Base-by-base conservation (phyloP, 2,113 vertebrate genomes). In the Corythornis vintsioides region DNA sequence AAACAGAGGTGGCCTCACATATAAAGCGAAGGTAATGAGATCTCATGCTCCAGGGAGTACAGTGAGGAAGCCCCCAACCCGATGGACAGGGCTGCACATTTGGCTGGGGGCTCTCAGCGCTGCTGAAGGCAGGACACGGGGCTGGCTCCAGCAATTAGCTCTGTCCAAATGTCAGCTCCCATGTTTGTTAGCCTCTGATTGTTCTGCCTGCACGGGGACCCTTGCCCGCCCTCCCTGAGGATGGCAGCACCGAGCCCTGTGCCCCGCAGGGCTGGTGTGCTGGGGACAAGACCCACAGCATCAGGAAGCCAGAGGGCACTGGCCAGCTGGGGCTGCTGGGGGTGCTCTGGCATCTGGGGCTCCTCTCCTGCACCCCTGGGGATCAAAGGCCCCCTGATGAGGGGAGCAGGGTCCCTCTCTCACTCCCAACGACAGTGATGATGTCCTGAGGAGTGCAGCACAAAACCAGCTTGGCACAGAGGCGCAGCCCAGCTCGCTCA, bases 11-110 rank as follows among this genome's bases (percentile, higher is more conserved):
- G 31, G 87, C 92, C 79, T 25, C 57, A 8, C 29, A 40, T 0
- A 3, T 64, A 26, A 45, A 40, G 73, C 3, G 7, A 82, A 48
- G 45, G 76, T 76, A 93, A 95, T 69, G 61, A 81, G 89, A 95
- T 94, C 94, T 94, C 95, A 88, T 22, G 94, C 96, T 93, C 81
- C 76, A 84, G 70, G 89, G 82, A 93, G 24, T 70, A 38, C 6
- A 19, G 40, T 3, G 3, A 60, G 79, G 76, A 35, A 86, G 79
- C 76, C 88, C 86, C 77, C 52, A 2, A 26, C 77, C 85, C 79
- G 35, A 92, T 2, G 3, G 91, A 96, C 94, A 94, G 89, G 11
- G 0, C 86, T 94, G 95, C 93, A 93, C 92, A 91, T 95, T 93
- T 88, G 78, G 76, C 94, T 65, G 77, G 78, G 83, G 91, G 93